phyloP scores from a whole-genome alignment of 2,113 vertebrate genomes.

The Elephantulus edwardii region DNA sequence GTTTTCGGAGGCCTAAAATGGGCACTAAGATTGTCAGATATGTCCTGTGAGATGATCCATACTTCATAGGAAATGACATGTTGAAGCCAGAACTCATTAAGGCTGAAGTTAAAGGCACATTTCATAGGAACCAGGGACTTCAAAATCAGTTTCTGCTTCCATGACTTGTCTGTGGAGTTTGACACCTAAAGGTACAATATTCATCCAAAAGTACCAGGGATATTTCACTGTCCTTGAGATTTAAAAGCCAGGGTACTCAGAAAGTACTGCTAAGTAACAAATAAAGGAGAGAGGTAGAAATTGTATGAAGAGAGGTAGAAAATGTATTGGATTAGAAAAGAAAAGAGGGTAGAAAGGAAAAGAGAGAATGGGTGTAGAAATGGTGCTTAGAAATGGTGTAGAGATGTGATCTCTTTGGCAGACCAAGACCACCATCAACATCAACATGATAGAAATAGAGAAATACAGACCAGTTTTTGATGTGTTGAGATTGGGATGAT shows the following conservation, averaged over 20 bases:
- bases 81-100: not conserved
- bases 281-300: not conserved
- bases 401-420: not conserved
- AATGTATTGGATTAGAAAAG: not conserved
- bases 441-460: not conserved
- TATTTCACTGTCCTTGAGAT: not conserved
- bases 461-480: no score
- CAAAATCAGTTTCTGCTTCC: not conserved
- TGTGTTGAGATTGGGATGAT: no score
- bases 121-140: not conserved
- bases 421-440: not conserved
- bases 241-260: not conserved
- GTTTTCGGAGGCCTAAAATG: not conserved
- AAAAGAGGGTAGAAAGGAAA: not conserved
- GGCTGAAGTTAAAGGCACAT: not conserved
- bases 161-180: not conserved
- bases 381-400: not conserved
- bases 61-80: no score
- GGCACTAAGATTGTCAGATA: not conserved
- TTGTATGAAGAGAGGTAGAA: not conserved
- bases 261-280: not conserved
- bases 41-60: not conserved
- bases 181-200: not conserved
- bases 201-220: not conserved
- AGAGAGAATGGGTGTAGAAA: no score